These are phyloP conservation scores for Chymomyza amoena DNA, from an alignment of 2,888 invertebrate species.

Conservation along the genomic window DNA sequence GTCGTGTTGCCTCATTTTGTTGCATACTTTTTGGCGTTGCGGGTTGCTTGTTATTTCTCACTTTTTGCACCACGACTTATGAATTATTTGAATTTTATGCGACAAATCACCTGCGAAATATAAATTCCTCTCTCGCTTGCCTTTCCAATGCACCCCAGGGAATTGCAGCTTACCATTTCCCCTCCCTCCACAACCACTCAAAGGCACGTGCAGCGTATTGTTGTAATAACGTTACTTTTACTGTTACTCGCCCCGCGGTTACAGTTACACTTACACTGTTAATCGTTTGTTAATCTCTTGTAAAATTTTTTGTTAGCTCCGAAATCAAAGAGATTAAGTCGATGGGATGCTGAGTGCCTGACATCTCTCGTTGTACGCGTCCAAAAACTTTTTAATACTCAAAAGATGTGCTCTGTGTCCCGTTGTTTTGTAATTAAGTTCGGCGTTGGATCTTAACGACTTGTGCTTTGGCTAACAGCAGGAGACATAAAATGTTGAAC, in stretches of 20 bases:
- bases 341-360: slow-evolving; percentile 49
- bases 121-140: slow-evolving; percentile 50
- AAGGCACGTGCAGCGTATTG: not conserved
- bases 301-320: slow-evolving; percentile 50
- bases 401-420: slow-evolving; percentile 55
- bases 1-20: slow-evolving; percentile 52
- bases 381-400: slow-evolving; percentile 66
- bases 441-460: not conserved
- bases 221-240: not conserved
- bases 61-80: slow-evolving; percentile 57
- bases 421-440: slow-evolving; percentile 59
- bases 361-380: slow-evolving; percentile 46
- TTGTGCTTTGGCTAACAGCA: slow-evolving; percentile 7
- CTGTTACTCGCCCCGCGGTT: slow-evolving; percentile 5
- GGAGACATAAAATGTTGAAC: slow-evolving; percentile 24
- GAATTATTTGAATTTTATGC: slow-evolving; percentile 73
- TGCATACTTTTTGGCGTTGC: slow-evolving; percentile 65
- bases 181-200: not conserved
- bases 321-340: slow-evolving; percentile 47
- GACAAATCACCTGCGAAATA: slow-evolving; percentile 73
- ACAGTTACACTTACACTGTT: slow-evolving; percentile 52
- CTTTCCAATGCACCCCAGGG: not conserved
- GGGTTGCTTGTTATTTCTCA: slow-evolving; percentile 59
- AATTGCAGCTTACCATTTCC: not conserved
- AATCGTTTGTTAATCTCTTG: slow-evolving; percentile 72